phyloP scores from a whole-genome alignment of 2,113 vertebrate species.

The Halichoeres trimaculatus region DNA sequence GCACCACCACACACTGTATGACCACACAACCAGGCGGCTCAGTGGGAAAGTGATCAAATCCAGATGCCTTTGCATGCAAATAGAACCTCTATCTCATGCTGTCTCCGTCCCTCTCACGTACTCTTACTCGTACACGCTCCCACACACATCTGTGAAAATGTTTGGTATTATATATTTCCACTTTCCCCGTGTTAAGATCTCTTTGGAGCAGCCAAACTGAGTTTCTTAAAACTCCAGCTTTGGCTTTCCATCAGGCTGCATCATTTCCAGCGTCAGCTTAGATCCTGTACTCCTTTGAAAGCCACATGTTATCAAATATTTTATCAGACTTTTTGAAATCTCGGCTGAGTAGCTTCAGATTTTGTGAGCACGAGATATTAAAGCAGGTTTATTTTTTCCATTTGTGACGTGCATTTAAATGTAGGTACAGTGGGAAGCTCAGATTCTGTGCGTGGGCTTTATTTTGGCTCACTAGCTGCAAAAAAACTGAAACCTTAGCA shows the following conservation, averaged over 20 bases:
- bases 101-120: conserved; percentile 30
- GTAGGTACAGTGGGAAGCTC: too few relatives aligned
- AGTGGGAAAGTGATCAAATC: conserved; percentile 72
- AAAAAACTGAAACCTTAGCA: too few relatives aligned
- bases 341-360: conserved; percentile 34
- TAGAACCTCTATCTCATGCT: conserved; percentile 35
- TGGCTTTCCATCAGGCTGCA: conserved; percentile 14
- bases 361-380: conserved; percentile 16
- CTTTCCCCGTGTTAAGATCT: conserved; percentile 50
- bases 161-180: conserved; percentile 55
- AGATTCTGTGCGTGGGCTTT: too few relatives aligned
- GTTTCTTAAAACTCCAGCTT: conserved; percentile 4
- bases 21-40: conserved; percentile 64
- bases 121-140: conserved; percentile 21
- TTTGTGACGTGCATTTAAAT: conserved; percentile 21
- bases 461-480: background rate
- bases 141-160: conserved; percentile 56
- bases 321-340: conserved; percentile 37
- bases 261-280: conserved; percentile 31
- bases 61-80: conserved; percentile 72
- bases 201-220: conserved; percentile 9
- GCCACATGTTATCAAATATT: conserved; percentile 44
- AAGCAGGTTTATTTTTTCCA: conserved; percentile 35
- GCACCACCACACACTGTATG: conserved; percentile 59
- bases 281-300: conserved; percentile 31